These are phyloP conservation scores for Rachycentron canadum DNA, from an alignment of 2,797 vertebrate genomes.

Conservation along the genomic window DNA sequence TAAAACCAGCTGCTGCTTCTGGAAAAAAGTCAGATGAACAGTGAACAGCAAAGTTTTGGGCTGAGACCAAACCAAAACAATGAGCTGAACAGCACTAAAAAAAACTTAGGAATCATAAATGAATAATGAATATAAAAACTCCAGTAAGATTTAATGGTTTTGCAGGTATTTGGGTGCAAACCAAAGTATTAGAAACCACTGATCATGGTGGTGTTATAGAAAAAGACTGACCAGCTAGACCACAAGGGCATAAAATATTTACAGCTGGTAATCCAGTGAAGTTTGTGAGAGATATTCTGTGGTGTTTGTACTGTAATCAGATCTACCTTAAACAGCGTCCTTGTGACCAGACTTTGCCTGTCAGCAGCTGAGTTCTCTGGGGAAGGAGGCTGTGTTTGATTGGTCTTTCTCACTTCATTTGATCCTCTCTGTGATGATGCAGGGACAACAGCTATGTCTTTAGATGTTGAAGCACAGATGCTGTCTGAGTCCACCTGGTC, in stretches of 20 bases:
- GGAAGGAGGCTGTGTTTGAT: slow-evolving; percentile 55
- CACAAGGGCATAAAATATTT: neutral
- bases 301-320: neutral
- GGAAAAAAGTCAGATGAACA: no score
- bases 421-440: slow-evolving; percentile 15
- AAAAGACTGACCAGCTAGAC: neutral
- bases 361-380: slow-evolving; percentile 87
- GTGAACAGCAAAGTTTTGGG: neutral
- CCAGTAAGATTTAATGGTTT: no score
- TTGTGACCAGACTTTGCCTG: slow-evolving; percentile 85
- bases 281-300: neutral
- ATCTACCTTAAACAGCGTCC: slow-evolving; percentile 77
- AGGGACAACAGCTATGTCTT: slow-evolving; percentile 16
- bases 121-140: no score
- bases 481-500: slow-evolving; percentile 88
- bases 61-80: neutral
- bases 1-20: neutral
- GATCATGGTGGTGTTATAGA: no score
- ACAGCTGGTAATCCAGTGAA: neutral
- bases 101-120: no score
- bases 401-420: slow-evolving; percentile 45
- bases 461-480: slow-evolving; percentile 78
- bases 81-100: neutral
- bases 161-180: neutral
- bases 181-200: neutral